These are phyloP conservation scores for Mixornis gularis DNA, from an alignment of 2,113 vertebrate genomes.

Conservation along the genomic window DNA sequence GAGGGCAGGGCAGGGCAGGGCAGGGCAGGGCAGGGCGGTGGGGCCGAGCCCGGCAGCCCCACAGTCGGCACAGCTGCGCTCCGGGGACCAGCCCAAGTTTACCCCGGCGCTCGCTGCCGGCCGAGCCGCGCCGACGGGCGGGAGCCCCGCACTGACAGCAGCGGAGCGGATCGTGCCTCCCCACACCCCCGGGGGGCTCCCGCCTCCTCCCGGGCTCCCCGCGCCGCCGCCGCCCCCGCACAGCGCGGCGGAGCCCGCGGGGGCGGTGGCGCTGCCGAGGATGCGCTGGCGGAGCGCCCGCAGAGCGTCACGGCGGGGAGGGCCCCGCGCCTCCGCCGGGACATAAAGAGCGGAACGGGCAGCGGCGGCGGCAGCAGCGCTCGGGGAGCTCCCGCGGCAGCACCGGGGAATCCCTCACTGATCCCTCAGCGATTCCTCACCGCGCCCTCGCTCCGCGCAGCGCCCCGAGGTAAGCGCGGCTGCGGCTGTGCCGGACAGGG, in stretches of 20 bases:
- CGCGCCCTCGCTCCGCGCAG: not conserved
- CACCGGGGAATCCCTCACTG: not conserved
- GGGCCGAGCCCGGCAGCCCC: no score
- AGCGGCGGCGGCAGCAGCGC: not conserved
- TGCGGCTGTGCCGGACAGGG: not conserved
- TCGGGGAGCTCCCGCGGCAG: not conserved
- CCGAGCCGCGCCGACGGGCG: not conserved
- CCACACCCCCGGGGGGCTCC: not conserved
- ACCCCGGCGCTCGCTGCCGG: not conserved
- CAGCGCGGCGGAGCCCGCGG: not conserved
- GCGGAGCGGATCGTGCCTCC: not conserved
- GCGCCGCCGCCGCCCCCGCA: not conserved
- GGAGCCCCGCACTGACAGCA: not conserved
- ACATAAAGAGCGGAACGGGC: not conserved
- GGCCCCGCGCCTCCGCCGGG: not conserved
- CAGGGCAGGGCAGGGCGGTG: not conserved
- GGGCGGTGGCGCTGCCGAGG: not conserved
- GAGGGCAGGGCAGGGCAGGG: no score
- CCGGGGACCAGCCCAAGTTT: not conserved
- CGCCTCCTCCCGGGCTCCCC: not conserved
- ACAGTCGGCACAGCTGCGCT: fast-evolving
- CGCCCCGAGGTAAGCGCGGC: not conserved
- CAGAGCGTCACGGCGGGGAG: not conserved
- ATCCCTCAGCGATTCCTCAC: not conserved
- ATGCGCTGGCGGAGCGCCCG: not conserved